Base-by-base conservation (phyloP, 30 jellyfish, hydroid and myxozoan genomes). In the Aurelia sp. region DNA sequence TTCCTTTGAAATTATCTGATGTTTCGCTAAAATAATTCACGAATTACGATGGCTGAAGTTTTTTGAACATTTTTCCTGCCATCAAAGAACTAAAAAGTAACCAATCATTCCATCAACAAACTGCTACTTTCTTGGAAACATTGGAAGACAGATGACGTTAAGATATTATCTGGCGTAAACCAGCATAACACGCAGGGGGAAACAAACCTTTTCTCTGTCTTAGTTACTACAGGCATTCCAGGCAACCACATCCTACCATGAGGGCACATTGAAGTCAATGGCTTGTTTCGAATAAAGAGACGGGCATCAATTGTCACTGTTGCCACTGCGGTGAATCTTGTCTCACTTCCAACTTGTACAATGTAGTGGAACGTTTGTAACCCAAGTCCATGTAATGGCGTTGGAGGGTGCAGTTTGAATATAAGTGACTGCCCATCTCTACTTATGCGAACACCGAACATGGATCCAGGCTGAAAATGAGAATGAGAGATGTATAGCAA, bases 211-310 rank as follows among this genome's bases (percentile, higher is more conserved):
- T 55, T 58, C 22, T 71, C 66, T 0, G 96, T 86, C 68, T 41
- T 19, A 13, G 55, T 53, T 1, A 75, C 64, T 20, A 76, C 62
- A 7, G 96, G 89, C 89, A 76, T 86, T 3, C 83, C 87, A 2
- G 96, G 96, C 31, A 86, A 20, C 87, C 87, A 68, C 96, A 86
- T 74, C 31, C 89, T 76, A 40, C 96, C 96, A 35, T 59, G 67
- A 16, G 87, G 87, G 44, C 96, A 86, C 76, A 64, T 55, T 20
- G 96, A 86, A 19, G 76, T 82, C 16, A 82, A 72, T 22, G 96
- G 76, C 19, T 50, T 16, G 64, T 86, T 67, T 23, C 87, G 85
- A 3, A 72, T 19, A 55, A 20, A 76, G 17, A 62, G 55, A 18
- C 87, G 79, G 23, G 89, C 87, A 41, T 72, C 96, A 9, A 68